Percentiles rank a stretch among this genome's conserved stretches.
phyloP scores from a whole-genome alignment of 2,113 vertebrate species.

The Gambusia holbrooki region DNA sequence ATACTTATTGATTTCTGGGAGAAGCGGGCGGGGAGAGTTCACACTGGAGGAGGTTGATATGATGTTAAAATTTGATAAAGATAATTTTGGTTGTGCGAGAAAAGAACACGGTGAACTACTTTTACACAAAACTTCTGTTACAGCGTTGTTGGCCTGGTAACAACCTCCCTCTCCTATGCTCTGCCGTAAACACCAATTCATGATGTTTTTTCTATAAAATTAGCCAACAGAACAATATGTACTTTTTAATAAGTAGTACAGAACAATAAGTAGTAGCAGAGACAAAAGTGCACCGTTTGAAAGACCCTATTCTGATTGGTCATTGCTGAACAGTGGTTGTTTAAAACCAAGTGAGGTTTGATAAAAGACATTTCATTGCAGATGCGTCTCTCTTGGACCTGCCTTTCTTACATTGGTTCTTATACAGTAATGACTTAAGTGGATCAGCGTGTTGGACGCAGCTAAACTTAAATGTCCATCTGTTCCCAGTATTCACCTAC shows the following conservation, averaged over 20 bases:
- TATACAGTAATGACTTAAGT: conserved; percentile 76
- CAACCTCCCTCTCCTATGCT: neutral
- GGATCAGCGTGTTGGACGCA: conserved; percentile 68
- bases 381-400: conserved; percentile 30
- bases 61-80: too few relatives aligned
- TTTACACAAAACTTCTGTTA: neutral
- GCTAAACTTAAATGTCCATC: conserved; percentile 76
- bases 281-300: neutral
- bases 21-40: too few relatives aligned
- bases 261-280: neutral
- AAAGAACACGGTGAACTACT: too few relatives aligned
- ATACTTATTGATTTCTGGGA: too few relatives aligned
- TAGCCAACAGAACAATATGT: too few relatives aligned
- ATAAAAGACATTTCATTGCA: conserved; percentile 24
- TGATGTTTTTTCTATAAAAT: too few relatives aligned
- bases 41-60: too few relatives aligned
- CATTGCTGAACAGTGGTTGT: neutral
- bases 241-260: too few relatives aligned
- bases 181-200: neutral
- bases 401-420: conserved; percentile 30
- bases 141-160: neutral
- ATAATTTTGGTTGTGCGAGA: too few relatives aligned
- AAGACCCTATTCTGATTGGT: neutral
- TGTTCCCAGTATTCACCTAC: conserved; percentile 57
- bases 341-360: conserved; percentile 36